These are phyloP conservation scores for Pachycephala philippinensis DNA, from an alignment of 2,113 vertebrate species.

Conservation along the genomic window DNA sequence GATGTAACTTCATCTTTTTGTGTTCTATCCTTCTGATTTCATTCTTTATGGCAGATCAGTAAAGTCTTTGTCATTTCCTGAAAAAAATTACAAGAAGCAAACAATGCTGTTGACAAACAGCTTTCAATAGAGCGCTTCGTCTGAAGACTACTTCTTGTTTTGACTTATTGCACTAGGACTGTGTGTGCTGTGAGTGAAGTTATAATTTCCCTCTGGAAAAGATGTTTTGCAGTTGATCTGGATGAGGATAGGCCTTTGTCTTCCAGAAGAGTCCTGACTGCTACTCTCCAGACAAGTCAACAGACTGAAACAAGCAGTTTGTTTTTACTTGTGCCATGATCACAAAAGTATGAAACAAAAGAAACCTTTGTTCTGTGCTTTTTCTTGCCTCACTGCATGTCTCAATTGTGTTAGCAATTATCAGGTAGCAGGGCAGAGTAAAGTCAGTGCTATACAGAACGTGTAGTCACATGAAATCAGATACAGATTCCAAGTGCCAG, in stretches of 20 bases:
- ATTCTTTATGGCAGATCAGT: neutral
- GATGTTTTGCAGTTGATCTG: neutral
- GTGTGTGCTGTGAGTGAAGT: neutral
- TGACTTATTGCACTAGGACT: rapidly evolving
- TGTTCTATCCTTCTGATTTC: neutral
- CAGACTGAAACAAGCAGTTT: neutral
- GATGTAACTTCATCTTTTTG: neutral
- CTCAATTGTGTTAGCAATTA: neutral
- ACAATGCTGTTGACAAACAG: neutral
- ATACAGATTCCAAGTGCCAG: neutral
- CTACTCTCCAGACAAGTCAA: neutral
- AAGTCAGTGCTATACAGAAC: neutral
- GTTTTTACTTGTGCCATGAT: neutral
- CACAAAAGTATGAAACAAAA: neutral
- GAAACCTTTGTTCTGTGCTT: neutral
- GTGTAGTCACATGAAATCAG: neutral
- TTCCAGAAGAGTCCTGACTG: neutral
- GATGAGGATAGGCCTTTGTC: neutral
- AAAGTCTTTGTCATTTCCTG: neutral
- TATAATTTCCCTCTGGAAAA: neutral
- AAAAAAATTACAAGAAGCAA: neutral
- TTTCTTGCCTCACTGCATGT: neutral
- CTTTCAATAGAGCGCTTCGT: neutral
- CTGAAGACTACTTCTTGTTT: neutral
- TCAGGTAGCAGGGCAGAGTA: neutral